Evolutionary conservation across 2,888 invertebrate species (phyloP), one percentile per base, ranked within the genome.

Genomic region (Ischnus inquisitorius): DNA sequence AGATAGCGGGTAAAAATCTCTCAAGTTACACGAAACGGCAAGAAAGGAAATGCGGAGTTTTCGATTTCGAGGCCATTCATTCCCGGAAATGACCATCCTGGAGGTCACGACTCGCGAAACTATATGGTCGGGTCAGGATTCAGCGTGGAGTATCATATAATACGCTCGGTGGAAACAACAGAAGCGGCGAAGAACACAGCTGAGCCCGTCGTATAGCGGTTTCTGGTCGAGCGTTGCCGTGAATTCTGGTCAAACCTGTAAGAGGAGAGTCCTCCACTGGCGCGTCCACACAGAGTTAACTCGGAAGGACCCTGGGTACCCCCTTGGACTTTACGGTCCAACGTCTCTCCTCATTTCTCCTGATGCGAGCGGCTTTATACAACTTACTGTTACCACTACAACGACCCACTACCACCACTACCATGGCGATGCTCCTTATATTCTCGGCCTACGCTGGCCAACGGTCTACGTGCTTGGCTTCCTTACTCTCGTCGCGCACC

Each of bases 171-270:
- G 51, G 39, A 62, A 68, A 67, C 16, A 51, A 60, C 57, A 75
- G 79, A 82, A 69, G 43, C 84, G 82, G 69, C 46, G 19, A 34
- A 72, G 57, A 46, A 43, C 25, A 89, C 82, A 85, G 86, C 85
- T 87, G 87, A 57, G 19, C 87, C 84, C 85, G 82, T 85, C 86
- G 85, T 85, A 72, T 81, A 83, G 90, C 91, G 90, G 90, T 90
- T 90, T 88, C 88, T 88, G 51, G 87, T 87, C 87, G 85, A 86
- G 87, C 83, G 88, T 88, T 88, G 89, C 89, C 85, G 88, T 89
- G 89, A 90, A 91, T 92, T 91, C 91, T 90, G 89, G 91, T 91
- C 89, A 92, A 91, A 92, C 91, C 90, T 91, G 92, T 90, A 90
- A 79, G 75, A 41, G 39, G 22, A 67, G n/a, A 67, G 14, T 5